Conservation (phyloP, 2,797 vertebrate species). For the Pteropus rufus region DNA sequence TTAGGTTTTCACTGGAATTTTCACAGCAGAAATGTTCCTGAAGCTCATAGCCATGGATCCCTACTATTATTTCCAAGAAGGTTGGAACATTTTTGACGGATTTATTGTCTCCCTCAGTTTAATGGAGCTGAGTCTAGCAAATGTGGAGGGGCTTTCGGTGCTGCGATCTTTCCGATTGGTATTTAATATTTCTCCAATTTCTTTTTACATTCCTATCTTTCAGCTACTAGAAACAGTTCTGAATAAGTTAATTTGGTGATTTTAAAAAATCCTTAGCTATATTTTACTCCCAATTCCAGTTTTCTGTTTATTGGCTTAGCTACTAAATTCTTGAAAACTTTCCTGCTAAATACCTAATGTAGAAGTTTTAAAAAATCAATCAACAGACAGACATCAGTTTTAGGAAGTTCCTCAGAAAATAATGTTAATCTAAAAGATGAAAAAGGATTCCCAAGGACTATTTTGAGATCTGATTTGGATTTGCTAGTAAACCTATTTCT, state of each 20-base stretch:
- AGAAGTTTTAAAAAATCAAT: constrained; percentile 26
- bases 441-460: neutral
- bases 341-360: neutral
- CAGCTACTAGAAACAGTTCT: constrained; percentile 12
- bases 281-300: neutral
- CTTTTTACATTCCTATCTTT: neutral
- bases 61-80: constrained; percentile 99
- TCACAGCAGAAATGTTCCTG: constrained; percentile 98
- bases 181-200: constrained; percentile 71
- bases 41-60: constrained; percentile 99
- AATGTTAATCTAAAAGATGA: neutral
- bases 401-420: constrained; percentile 18
- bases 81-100: constrained; percentile 99
- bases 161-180: constrained; percentile 99
- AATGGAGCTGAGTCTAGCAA: constrained; percentile 92
- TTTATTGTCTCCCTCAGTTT: constrained; percentile 99
- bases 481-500: neutral
- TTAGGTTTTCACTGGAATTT: constrained; percentile 99
- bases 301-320: neutral
- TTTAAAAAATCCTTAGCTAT: neutral
- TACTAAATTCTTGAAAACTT: constrained; percentile 29
- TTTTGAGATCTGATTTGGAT: neutral
- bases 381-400: neutral
- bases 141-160: constrained; percentile 97
- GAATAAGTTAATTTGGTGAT: neutral